Evolutionary conservation across 1,140 invertebrate species (phyloP), one percentile per base, ranked within the genome.

Genomic region (Brachionus asplanchnoidis): DNA sequence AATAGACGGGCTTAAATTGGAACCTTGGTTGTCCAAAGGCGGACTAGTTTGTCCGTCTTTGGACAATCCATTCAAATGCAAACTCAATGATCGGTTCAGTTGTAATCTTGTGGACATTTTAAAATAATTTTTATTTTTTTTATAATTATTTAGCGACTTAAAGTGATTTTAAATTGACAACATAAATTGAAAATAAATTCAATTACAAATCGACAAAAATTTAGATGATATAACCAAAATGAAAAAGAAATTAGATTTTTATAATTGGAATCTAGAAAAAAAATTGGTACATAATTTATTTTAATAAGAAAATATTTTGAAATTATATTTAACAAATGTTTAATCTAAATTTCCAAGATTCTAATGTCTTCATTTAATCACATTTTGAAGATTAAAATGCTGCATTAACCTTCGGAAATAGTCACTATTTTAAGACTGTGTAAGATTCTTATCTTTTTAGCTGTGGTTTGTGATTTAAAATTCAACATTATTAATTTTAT

Each of bases 251-350:
- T 42, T 11, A 42, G 40, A 73, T 42, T 40, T 73, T 73, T 73
- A 42, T 73, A 42, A 42, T 73, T 73, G 28, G 17, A 73, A 73
- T 73, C 68, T 73, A 73, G 68, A 73, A 66, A 70, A 73, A 73
- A 42, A 73, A 42, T 6, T 73, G 17, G 4, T 42, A 20, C 68
- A 73, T 73, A 73, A 73, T 73, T 73, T 73, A 73, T 73, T 73
- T 73, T 73, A 73, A 73, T 73, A 17, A 23, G 36, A 73, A 42
- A 42, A 60, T 20, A 60, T 60, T 60, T 60, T 60, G 53, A 60
- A 60, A 60, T 60, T 60, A 60, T 60, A 60, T 17, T 60, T 60
- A 60, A 20, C 53, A 60, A 60, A 60, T 60, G 17, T 20, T 60
- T 23, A 60, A 17, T 60, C 53, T 11, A 20, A 60, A 23, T 20